Evolutionary conservation across 1,140 invertebrate genomes (phyloP).

Genomic region (Camponotus floridanus): DNA sequence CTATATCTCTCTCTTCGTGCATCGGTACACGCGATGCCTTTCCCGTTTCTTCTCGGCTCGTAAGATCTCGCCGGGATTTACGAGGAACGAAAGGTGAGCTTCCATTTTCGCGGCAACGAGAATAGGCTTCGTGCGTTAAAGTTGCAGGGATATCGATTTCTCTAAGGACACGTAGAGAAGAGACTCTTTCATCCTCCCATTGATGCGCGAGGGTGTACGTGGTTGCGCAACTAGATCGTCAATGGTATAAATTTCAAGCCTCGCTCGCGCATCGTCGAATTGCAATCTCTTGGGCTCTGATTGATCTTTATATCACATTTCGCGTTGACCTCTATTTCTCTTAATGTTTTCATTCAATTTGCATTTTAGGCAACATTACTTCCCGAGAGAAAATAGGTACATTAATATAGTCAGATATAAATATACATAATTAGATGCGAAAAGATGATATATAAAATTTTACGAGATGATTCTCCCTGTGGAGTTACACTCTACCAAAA

Average conservation of each 20-base stretch:
- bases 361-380: background rate
- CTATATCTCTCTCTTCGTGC: background rate
- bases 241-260: constrained; percentile 10
- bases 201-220: background rate
- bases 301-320: background rate
- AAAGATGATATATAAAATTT: too few relatives aligned
- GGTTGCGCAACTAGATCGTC: constrained; percentile 19
- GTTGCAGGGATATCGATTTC: constrained; percentile 52
- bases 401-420: too few relatives aligned
- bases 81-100: constrained; percentile 60
- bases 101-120: constrained; percentile 41
- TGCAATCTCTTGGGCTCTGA: background rate
- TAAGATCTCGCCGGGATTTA: constrained; percentile 53
- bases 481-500: too few relatives aligned
- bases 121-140: constrained; percentile 49
- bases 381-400: too few relatives aligned
- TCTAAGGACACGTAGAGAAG: constrained; percentile 20
- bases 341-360: background rate
- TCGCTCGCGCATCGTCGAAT: background rate
- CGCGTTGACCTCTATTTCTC: background rate
- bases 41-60: constrained; percentile 25
- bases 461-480: too few relatives aligned
- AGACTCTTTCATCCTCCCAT: background rate
- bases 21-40: constrained; percentile 26
- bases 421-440: too few relatives aligned